Conservation (phyloP, 2,888 invertebrate species). For the Campoplex nolae region DNA sequence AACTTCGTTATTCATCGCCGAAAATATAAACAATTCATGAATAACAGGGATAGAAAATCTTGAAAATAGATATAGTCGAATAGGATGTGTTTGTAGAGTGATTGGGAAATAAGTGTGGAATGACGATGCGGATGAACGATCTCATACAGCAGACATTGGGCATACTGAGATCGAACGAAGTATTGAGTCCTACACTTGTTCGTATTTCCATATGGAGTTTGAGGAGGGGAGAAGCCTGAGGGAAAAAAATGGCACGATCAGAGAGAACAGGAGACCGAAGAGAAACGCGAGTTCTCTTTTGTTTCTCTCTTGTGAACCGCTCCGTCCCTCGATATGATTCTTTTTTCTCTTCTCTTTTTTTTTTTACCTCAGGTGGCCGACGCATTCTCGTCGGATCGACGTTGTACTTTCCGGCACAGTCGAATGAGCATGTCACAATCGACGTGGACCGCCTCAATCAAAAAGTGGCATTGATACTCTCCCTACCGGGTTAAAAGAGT, state of each 20-base stretch:
- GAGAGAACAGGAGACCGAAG: slow-evolving; percentile 33
- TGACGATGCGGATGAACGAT: not conserved
- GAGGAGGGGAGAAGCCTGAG: slow-evolving; percentile 4
- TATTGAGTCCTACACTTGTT: slow-evolving; percentile 51
- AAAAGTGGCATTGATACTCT: slow-evolving; percentile 82
- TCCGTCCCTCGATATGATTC: slow-evolving; percentile 60
- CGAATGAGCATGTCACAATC: slow-evolving; percentile 84
- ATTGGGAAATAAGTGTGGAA: not conserved
- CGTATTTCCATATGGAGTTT: slow-evolving; percentile 55
- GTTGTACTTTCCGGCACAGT: slow-evolving; percentile 80
- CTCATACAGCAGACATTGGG: slow-evolving; percentile 15
- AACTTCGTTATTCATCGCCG: not conserved
- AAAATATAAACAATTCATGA: not conserved
- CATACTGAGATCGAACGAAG: slow-evolving; percentile 28
- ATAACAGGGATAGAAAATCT: not conserved
- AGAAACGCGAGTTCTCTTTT: slow-evolving; percentile 59
- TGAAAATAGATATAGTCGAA: not conserved
- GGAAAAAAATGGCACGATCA: slow-evolving; percentile 62
- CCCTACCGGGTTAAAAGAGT: slow-evolving; percentile 70
- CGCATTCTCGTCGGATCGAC: slow-evolving; percentile 71
- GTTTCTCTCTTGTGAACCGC: slow-evolving; percentile 52
- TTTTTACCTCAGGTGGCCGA: slow-evolving; percentile 74
- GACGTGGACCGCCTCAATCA: slow-evolving; percentile 82
- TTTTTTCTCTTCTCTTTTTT: slow-evolving; percentile 60
- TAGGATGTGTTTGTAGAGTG: not conserved